A percentile compares a stretch with the other conserved stretches of the same genome.
Evolutionary conservation across 1,140 invertebrate species (phyloP).

Genomic region (Palaemon carinicauda): DNA sequence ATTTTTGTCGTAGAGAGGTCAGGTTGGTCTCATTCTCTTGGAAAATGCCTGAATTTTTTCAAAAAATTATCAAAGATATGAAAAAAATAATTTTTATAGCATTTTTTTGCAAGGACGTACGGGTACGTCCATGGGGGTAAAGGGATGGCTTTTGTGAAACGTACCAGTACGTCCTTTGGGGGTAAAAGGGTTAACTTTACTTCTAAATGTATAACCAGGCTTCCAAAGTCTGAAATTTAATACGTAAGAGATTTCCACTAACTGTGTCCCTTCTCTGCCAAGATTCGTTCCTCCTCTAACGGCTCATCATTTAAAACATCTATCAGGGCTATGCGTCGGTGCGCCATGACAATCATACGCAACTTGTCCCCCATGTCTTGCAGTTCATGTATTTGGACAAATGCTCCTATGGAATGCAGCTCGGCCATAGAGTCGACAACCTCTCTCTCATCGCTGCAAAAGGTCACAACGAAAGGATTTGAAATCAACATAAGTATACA

Average conservation of each 20-base stretch:
- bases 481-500: not conserved
- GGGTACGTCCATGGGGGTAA: too few species aligned
- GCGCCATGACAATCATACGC: conserved; percentile 91
- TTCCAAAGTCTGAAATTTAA: not conserved
- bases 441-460: conserved; percentile 78
- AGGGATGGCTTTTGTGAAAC: too few species aligned
- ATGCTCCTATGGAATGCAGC: conserved; percentile 91
- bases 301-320: conserved; percentile 79
- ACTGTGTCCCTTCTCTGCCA: conserved; percentile 64
- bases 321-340: conserved; percentile 84
- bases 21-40: too few species aligned
- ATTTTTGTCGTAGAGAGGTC: too few species aligned
- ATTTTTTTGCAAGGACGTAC: too few species aligned
- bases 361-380: conserved; percentile 93
- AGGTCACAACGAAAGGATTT: not conserved
- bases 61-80: too few species aligned
- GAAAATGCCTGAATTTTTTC: too few species aligned
- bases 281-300: conserved; percentile 54
- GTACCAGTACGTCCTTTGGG: too few species aligned
- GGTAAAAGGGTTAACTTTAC: too few species aligned
- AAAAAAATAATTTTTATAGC: too few species aligned
- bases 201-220: too few species aligned
- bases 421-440: conserved; percentile 86
- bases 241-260: conserved; percentile 32
- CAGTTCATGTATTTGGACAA: conserved; percentile 97